These are phyloP conservation scores for Cerastoderma edule DNA, from an alignment of 2,888 invertebrate genomes.

Conservation along the genomic window DNA sequence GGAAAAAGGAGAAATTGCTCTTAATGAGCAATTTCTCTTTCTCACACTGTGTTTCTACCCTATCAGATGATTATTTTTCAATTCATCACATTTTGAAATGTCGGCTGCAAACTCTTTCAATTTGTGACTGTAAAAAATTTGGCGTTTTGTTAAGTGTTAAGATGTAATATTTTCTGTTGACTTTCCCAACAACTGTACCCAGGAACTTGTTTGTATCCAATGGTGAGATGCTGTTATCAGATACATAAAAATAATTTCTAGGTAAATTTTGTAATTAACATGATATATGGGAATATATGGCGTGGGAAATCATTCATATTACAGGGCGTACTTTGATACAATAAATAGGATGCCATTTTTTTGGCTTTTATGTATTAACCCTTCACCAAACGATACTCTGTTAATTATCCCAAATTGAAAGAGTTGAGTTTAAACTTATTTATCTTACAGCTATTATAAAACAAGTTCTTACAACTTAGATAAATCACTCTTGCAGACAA, in stretches of 20 bases:
- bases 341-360: slow-evolving; percentile 1
- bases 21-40: background rate
- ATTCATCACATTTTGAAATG: background rate
- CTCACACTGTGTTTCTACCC: background rate
- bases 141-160: background rate
- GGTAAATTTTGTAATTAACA: slow-evolving; percentile 13
- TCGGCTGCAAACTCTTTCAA: background rate
- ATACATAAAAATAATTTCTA: slow-evolving; percentile 3
- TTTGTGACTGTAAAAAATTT: background rate
- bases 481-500: too few species aligned
- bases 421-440: too few species aligned
- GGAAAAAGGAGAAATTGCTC: too few species aligned
- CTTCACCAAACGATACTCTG: slow-evolving; percentile 2
- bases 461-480: too few species aligned
- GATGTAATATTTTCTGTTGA: too few species aligned
- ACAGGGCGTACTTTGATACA: slow-evolving; percentile 11
- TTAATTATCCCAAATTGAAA: too few species aligned
- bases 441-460: too few species aligned
- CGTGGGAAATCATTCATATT: slow-evolving; percentile 12
- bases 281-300: slow-evolving; percentile 15
- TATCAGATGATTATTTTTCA: background rate
- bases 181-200: background rate
- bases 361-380: slow-evolving; percentile 3
- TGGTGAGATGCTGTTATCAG: too few species aligned
- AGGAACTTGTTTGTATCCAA: too few species aligned